Evolutionary conservation across 2,113 vertebrate genomes (phyloP).

Genomic region (Mus spicilegus): DNA sequence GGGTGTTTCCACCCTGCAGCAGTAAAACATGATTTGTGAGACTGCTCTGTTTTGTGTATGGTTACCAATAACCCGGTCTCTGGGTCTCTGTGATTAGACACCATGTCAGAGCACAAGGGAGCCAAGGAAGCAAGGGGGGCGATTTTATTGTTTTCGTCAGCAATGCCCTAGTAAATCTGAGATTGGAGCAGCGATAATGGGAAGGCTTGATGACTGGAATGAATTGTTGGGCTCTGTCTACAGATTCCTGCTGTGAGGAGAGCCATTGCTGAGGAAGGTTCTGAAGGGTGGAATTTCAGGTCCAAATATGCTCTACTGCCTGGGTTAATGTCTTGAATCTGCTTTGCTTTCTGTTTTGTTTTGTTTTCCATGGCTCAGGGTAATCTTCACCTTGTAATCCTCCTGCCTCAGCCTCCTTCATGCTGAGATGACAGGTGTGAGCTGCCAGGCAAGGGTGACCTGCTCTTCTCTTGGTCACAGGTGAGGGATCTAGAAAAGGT

Average conservation of each 20-base stretch:
- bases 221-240: slow-evolving; percentile 18
- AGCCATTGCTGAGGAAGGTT: not conserved
- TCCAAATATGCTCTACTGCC: not conserved
- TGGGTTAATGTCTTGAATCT: not conserved
- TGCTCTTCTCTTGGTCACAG: not conserved
- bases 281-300: slow-evolving; percentile 16
- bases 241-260: not conserved
- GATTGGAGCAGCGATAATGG: not conserved
- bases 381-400: not conserved
- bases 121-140: not conserved
- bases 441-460: too few relatives aligned
- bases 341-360: not conserved
- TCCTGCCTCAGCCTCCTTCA: not conserved
- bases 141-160: slow-evolving; percentile 48
- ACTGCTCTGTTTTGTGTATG: slow-evolving; percentile 40
- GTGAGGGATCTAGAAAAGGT: not conserved
- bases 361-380: not conserved
- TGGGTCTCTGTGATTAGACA: slow-evolving; percentile 50
- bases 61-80: slow-evolving; percentile 54
- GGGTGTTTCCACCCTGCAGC: slow-evolving; percentile 33
- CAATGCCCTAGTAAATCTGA: slow-evolving; percentile 34
- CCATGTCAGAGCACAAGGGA: slow-evolving; percentile 9
- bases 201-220: slow-evolving; percentile 6
- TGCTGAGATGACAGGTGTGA: not conserved
- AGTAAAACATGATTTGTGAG: slow-evolving; percentile 64